phyloP scores from a whole-genome alignment of 2,797 vertebrate genomes.

The Characodon lateralis region DNA sequence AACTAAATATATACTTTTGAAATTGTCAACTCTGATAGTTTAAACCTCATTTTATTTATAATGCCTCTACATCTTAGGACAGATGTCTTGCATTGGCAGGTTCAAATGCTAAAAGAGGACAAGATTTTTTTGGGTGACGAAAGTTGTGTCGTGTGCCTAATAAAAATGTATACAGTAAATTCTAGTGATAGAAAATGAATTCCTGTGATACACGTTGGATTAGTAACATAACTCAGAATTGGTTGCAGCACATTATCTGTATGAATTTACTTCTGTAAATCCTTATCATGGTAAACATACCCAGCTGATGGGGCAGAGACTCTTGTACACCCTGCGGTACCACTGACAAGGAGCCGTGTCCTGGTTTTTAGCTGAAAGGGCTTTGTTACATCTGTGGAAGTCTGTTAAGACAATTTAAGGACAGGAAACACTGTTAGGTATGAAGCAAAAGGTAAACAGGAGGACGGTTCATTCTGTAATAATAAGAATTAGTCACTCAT shows the following conservation, averaged over 20 bases:
- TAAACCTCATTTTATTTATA: not conserved
- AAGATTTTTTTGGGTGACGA: not conserved
- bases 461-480: not conserved
- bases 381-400: slow-evolving; percentile 81
- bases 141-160: not conserved
- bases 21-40: not conserved
- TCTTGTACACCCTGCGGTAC: slow-evolving; percentile 82
- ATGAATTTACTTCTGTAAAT: not conserved
- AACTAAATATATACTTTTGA: not conserved
- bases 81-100: not conserved
- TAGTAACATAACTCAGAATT: not conserved
- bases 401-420: slow-evolving; percentile 53
- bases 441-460: not conserved
- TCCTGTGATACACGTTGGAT: not conserved
- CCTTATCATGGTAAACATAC: slow-evolving; percentile 50
- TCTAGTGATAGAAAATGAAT: not conserved
- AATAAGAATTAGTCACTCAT: not conserved
- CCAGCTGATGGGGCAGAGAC: slow-evolving; percentile 78
- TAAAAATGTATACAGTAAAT: not conserved
- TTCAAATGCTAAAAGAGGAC: not conserved
- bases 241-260: not conserved
- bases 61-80: not conserved
- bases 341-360: slow-evolving; percentile 76
- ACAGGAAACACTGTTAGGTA: not conserved
- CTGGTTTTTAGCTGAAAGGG: slow-evolving; percentile 75